These are phyloP conservation scores for Drosophila nebulosa DNA, from an alignment of 1,140 invertebrate genomes.

Conservation along the genomic window DNA sequence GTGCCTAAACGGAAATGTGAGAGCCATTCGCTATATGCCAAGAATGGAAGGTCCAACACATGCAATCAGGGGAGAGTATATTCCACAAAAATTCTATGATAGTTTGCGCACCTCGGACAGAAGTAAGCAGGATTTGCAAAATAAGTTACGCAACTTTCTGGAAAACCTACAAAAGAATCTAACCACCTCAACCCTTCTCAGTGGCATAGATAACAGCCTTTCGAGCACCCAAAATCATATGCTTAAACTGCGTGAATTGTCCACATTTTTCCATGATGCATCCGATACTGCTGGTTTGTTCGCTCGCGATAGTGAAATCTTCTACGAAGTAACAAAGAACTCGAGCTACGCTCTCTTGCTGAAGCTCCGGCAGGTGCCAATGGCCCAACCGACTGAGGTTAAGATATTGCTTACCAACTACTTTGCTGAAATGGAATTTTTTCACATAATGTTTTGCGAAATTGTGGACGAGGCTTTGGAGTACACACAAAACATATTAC, in stretches of 20 bases:
- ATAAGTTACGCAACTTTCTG: slow-evolving; percentile 48
- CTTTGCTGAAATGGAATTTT: slow-evolving; percentile 75
- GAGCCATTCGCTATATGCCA: neutral
- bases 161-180: slow-evolving; percentile 70
- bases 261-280: slow-evolving; percentile 46
- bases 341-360: slow-evolving; percentile 52
- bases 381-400: slow-evolving; percentile 41
- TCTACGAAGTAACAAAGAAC: slow-evolving; percentile 55
- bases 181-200: slow-evolving; percentile 52
- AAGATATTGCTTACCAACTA: slow-evolving; percentile 64
- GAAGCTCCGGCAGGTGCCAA: slow-evolving; percentile 61
- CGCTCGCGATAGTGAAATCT: slow-evolving; percentile 36
- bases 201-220: slow-evolving; percentile 8
- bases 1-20: neutral
- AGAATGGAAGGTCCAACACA: neutral
- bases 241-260: slow-evolving; percentile 36
- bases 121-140: slow-evolving; percentile 50
- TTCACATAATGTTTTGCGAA: slow-evolving; percentile 66
- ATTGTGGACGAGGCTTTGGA: slow-evolving; percentile 64
- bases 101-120: slow-evolving; percentile 31
- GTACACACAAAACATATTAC: slow-evolving; percentile 49
- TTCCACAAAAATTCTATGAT: slow-evolving; percentile 54
- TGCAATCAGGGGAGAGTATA: slow-evolving; percentile 35
- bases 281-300: slow-evolving; percentile 35
- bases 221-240: slow-evolving; percentile 20